A percentile compares a stretch with the other conserved stretches of the same genome.
Conservation (phyloP, 2,113 vertebrate genomes). For the Grammomys dolichurus region DNA sequence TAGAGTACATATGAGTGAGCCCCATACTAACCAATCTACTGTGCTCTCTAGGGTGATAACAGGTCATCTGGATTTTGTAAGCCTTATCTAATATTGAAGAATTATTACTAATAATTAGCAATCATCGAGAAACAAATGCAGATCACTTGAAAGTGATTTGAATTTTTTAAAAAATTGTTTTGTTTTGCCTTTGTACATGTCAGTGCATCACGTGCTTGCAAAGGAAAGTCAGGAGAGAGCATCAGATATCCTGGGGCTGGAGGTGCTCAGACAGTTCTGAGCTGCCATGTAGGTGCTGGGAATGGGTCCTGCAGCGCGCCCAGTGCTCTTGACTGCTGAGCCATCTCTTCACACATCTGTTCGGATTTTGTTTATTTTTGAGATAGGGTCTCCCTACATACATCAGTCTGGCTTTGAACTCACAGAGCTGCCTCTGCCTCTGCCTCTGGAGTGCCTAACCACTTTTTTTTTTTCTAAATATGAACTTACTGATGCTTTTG, state of each 20-base stretch:
- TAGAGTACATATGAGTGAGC: not conserved
- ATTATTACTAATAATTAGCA: not conserved
- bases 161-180: not conserved
- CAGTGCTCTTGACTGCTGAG: not conserved
- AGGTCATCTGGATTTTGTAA: constrained; percentile 11
- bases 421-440: not conserved
- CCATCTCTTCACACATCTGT: not conserved
- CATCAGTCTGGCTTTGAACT: not conserved
- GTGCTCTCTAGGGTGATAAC: not conserved
- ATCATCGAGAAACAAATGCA: constrained; percentile 15
- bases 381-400: not conserved
- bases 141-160: not conserved
- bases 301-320: not conserved
- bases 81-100: not conserved
- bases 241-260: not conserved
- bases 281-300: not conserved
- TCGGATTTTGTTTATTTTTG: not conserved
- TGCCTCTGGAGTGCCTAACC: not conserved
- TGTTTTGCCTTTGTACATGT: not conserved
- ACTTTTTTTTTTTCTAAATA: not conserved
- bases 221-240: not conserved
- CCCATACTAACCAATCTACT: not conserved
- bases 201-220: not conserved
- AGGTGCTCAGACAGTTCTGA: not conserved
- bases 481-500: constrained; percentile 28